Percentiles rank a stretch among this genome's conserved stretches.
Conservation (phyloP, 2,797 vertebrate genomes). For the Phoeniculus purpureus region DNA sequence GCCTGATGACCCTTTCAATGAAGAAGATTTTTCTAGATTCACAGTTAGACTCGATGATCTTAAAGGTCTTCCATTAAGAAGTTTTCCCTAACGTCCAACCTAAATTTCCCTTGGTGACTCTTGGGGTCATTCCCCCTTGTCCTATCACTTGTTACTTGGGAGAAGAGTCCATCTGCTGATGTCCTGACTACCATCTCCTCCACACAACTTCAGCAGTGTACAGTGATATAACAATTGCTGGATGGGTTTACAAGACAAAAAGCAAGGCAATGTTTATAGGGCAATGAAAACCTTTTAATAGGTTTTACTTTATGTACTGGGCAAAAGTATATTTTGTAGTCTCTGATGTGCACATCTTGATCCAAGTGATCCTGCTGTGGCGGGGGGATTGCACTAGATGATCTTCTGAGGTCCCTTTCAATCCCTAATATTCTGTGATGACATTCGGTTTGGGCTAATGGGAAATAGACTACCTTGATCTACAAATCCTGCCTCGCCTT, state of each 20-base stretch:
- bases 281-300: background rate
- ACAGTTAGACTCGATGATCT: no score
- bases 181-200: background rate
- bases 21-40: no score
- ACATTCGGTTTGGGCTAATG: background rate
- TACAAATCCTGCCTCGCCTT: background rate
- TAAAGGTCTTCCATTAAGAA: no score
- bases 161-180: background rate
- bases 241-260: background rate
- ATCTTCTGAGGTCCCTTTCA: no score
- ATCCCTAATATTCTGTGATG: no score
- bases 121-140: no score
- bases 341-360: accelerated
- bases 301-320: background rate
- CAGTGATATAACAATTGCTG: background rate
- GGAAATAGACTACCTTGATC: background rate
- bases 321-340: accelerated
- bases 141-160: no score
- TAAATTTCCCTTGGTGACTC: no score
- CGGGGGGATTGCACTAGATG: no score
- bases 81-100: no score
- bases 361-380: no score
- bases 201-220: background rate
- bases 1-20: no score
- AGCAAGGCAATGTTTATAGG: background rate